Base-by-base conservation (phyloP, 2,113 vertebrate species). In the Scomber scombrus region DNA sequence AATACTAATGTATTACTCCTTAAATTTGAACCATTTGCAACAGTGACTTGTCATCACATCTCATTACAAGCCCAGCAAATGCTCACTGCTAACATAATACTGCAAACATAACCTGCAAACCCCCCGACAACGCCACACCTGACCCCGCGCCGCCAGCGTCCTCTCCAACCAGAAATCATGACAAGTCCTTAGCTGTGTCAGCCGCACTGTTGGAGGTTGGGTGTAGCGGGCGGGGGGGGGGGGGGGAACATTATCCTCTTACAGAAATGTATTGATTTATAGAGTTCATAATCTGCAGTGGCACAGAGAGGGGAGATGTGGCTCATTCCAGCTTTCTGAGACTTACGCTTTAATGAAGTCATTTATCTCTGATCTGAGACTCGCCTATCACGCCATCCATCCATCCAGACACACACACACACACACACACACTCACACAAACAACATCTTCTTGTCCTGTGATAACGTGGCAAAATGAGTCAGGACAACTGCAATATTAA, bases 301-400 rank as follows among this genome's bases (percentile, higher is more conserved):
- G 88, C 92, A 90, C 71, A 63, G 82, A 65, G 78, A 75, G 56
- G 82, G 87, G 80, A 80, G 90, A 88, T 62, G 70, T 73, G 78
- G 80, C 89, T 94, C 86, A 91, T 94, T 92, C 78, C 78, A 81
- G 89, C 87, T 86, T 88, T 90, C 83, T 84, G 93, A 81, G 85
- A 90, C 86, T 85, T 83, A 81, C 73, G 82, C 86, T 93, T 93
- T 95, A 95, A 95, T 95, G 93, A 95, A 94, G 91, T 93, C 75
- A 95, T 94, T 95, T 94, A 94, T 95, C 93, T 94, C 89, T 85
- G 86, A 95, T 95, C 91, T 92, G 84, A 86, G 85, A 80, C 88
- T 81, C 73, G 89, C 51, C 78, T 83, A 87, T 92, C 86, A 60
- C 46, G 8, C 70, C 70, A 71, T 80, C 52, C 54, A 85, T 65